These are phyloP conservation scores for Drosophila phalerata DNA, from an alignment of 2,888 invertebrate genomes.

Conservation along the genomic window DNA sequence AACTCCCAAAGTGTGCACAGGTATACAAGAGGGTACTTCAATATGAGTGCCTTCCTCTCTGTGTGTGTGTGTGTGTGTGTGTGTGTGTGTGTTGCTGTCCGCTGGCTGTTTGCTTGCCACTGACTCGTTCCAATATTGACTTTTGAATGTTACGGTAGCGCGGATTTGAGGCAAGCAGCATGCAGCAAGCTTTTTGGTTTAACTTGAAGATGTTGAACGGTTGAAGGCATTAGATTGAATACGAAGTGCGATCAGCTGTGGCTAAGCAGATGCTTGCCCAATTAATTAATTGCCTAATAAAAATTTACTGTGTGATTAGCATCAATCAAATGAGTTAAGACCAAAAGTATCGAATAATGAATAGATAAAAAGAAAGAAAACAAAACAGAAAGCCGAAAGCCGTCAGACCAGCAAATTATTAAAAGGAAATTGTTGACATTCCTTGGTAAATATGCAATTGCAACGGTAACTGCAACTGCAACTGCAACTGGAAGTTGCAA, in stretches of 20 bases:
- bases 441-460: slow-evolving; percentile 75
- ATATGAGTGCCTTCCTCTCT: slow-evolving; percentile 22
- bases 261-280: slow-evolving; percentile 38
- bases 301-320: neutral
- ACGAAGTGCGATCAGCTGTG: too few relatives aligned
- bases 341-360: neutral
- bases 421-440: slow-evolving; percentile 80
- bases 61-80: slow-evolving; percentile 30
- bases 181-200: neutral
- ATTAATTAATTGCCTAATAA: slow-evolving; percentile 64
- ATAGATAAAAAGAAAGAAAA: neutral
- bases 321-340: neutral
- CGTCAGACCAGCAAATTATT: slow-evolving; percentile 72
- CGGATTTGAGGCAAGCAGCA: slow-evolving; percentile 52
- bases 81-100: slow-evolving; percentile 32
- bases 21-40: slow-evolving; percentile 18
- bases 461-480: slow-evolving; percentile 54
- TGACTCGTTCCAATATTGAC: slow-evolving; percentile 66
- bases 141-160: slow-evolving; percentile 62
- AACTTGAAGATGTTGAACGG: slow-evolving; percentile 1
- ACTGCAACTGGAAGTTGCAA: slow-evolving; percentile 54
- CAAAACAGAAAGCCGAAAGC: slow-evolving; percentile 36
- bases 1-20: slow-evolving; percentile 52
- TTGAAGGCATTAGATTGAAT: neutral
- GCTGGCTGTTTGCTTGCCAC: slow-evolving; percentile 53